Conservation (phyloP, 2,888 invertebrate species). For the Zygogramma bicolorata region DNA sequence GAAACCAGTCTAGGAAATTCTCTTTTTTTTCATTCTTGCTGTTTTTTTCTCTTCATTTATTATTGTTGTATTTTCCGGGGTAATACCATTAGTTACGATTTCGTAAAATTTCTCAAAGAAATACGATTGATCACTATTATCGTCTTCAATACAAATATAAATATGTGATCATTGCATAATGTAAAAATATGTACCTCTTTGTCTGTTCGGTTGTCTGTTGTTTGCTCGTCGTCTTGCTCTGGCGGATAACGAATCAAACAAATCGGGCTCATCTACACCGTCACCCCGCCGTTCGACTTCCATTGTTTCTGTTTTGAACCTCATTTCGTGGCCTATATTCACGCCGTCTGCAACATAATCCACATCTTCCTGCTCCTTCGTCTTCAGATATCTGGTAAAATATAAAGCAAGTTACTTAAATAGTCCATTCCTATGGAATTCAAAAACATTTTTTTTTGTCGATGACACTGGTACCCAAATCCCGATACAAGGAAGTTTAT, state of each 20-base stretch:
- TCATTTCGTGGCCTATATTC: conserved; percentile 83
- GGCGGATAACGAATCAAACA: conserved; percentile 83
- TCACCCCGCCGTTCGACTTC: conserved; percentile 81
- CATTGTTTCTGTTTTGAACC: conserved; percentile 84
- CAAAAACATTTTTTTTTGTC: no score
- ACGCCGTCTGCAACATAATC: conserved; percentile 87
- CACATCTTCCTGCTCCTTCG: conserved; percentile 84
- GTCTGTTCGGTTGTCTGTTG: conserved; percentile 67
- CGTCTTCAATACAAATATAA: no score
- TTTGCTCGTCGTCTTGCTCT: conserved; percentile 72
- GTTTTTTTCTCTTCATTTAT: no score
- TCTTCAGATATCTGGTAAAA: conserved; percentile 72
- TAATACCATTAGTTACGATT: no score
- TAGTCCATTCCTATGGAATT: no score
- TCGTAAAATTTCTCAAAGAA: no score
- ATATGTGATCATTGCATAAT: neutral
- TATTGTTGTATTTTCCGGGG: no score
- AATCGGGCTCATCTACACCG: conserved; percentile 76
- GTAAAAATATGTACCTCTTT: conserved; percentile 69
- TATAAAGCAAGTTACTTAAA: conserved; percentile 6
- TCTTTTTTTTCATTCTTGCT: no score
- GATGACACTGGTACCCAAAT: no score
- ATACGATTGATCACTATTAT: no score
- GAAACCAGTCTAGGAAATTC: no score
- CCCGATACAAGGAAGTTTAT: no score